These are phyloP conservation scores for Apogon talboti DNA, from an alignment of 2,797 vertebrate genomes.

Conservation along the genomic window DNA sequence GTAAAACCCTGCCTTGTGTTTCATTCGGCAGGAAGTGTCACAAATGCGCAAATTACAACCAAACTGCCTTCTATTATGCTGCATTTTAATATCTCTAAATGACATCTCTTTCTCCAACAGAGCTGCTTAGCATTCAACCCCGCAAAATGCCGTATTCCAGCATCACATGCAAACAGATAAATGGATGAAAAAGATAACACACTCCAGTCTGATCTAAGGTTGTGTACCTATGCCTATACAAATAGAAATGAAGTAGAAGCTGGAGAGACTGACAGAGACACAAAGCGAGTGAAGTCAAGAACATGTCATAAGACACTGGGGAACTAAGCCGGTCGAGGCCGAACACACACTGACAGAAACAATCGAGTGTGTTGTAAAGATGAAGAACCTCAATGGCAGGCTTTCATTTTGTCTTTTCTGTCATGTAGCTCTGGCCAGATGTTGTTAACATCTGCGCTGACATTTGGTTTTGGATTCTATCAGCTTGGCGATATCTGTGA, in stretches of 20 bases:
- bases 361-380: constrained; percentile 14
- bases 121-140: constrained; percentile 51
- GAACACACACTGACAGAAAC: constrained; percentile 2
- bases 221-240: constrained; percentile 50
- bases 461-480: constrained; percentile 52
- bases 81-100: constrained; percentile 29
- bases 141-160: constrained; percentile 22
- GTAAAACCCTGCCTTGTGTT: neutral
- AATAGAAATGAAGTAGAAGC: constrained; percentile 31
- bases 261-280: constrained; percentile 19
- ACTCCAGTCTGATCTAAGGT: constrained; percentile 31
- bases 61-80: neutral
- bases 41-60: neutral
- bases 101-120: constrained; percentile 22
- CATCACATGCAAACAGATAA: constrained; percentile 38
- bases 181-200: constrained; percentile 39
- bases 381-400: constrained; percentile 39
- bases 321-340: constrained; percentile 22
- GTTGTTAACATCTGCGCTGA: constrained; percentile 70
- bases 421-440: constrained; percentile 53
- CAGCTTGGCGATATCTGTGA: neutral
- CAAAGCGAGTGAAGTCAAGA: constrained; percentile 21
- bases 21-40: neutral
- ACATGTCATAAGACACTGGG: constrained; percentile 30
- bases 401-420: constrained; percentile 34